A percentile compares a stretch with the other conserved stretches of the same genome.
phyloP scores from a whole-genome alignment of 30 jellyfish, hydroid and myxozoan species.

The Chrysaora quinquecirrha region DNA sequence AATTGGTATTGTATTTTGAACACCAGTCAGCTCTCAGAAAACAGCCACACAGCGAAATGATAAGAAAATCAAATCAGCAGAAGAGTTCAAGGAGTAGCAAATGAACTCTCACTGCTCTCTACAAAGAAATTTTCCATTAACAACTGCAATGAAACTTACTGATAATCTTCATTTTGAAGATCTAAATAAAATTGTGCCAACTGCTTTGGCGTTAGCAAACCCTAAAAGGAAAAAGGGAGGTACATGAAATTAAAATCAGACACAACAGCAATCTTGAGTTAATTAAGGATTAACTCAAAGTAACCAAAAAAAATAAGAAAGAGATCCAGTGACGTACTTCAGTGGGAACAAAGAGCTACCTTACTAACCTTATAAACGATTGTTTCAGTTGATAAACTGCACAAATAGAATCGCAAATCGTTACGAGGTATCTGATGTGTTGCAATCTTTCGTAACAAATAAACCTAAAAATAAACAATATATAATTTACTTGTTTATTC shows the following conservation, averaged over 20 bases:
- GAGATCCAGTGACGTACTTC: no score
- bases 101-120: no score
- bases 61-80: no score
- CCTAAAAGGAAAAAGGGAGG: constrained; percentile 12
- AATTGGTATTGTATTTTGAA: no score
- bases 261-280: no score
- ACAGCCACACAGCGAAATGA: no score
- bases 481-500: neutral
- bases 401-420: constrained; percentile 58
- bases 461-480: constrained; percentile 27
- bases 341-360: neutral
- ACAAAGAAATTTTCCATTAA: no score
- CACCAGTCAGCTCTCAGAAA: no score
- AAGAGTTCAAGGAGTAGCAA: no score
- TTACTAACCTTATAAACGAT: constrained; percentile 66
- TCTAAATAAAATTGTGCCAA: constrained; percentile 61
- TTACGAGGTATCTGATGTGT: constrained; percentile 64
- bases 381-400: constrained; percentile 75
- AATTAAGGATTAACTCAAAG: no score
- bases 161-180: constrained; percentile 35
- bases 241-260: no score
- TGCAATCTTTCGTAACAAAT: constrained; percentile 62
- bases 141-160: constrained; percentile 40
- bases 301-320: no score
- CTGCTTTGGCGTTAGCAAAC: constrained; percentile 70